These are phyloP conservation scores for Leuctra nigra DNA, from an alignment of 2,888 invertebrate species.

Conservation along the genomic window DNA sequence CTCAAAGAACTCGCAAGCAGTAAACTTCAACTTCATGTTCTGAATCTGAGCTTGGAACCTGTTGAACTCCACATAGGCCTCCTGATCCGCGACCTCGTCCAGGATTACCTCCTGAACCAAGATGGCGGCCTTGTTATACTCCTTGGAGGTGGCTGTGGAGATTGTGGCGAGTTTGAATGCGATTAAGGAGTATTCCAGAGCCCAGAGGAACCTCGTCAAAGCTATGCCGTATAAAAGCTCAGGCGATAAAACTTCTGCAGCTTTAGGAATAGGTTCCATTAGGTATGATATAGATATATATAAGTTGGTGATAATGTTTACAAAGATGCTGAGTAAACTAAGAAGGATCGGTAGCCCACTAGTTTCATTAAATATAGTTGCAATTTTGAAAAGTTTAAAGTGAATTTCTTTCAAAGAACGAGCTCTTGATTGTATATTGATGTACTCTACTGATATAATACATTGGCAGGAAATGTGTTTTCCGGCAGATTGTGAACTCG, in stretches of 20 bases:
- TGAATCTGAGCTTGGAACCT: not conserved
- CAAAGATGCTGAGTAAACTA: not conserved
- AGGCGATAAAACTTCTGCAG: not conserved
- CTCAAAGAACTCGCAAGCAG: not conserved
- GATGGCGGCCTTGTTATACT: not conserved
- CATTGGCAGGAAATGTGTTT: too few species aligned
- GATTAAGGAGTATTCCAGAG: not conserved
- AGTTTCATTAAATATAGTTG: not conserved
- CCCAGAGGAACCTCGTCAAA: not conserved
- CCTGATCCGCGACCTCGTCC: not conserved
- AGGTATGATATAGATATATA: not conserved
- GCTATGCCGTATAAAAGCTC: not conserved
- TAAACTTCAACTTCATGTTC: constrained; percentile 1
- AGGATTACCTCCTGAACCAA: not conserved
- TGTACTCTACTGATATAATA: not conserved
- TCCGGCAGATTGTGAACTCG: not conserved
- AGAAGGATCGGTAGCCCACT: not conserved
- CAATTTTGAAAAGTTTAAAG: not conserved
- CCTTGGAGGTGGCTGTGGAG: not conserved
- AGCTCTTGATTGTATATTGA: not conserved
- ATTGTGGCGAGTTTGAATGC: not conserved
- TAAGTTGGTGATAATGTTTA: not conserved
- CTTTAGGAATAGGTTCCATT: not conserved
- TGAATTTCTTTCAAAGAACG: not conserved
- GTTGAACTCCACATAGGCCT: not conserved